Percentiles rank a stretch among this genome's conserved stretches.
Conservation (phyloP, 2,888 invertebrate species). For the Dynastes maya region DNA sequence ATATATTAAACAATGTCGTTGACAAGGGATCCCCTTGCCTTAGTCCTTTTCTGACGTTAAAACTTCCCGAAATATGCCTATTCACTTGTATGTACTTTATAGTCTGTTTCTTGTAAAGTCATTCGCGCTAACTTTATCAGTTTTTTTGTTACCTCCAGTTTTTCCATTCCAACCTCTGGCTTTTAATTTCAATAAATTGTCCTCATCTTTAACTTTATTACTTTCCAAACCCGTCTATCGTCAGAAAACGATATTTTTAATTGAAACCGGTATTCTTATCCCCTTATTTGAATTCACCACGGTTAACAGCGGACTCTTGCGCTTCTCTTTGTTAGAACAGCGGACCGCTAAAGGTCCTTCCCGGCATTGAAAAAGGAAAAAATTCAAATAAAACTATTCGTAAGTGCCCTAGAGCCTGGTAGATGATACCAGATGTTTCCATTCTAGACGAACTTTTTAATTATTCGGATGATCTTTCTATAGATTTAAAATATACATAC, state of each 20-base stretch:
- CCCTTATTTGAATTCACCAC: neutral
- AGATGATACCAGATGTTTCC: conserved; percentile 14
- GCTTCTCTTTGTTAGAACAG: too few species aligned
- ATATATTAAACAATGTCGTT: too few species aligned
- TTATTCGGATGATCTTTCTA: conserved; percentile 40
- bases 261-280: conserved; percentile 11
- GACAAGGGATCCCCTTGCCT: too few species aligned
- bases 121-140: too few species aligned
- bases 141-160: too few species aligned
- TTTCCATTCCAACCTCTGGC: neutral
- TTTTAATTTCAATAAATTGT: neutral
- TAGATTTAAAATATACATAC: conserved; percentile 35
- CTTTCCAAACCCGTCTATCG: neutral
- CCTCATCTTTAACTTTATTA: too few species aligned
- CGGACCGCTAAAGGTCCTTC: too few species aligned
- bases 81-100: too few species aligned
- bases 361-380: neutral
- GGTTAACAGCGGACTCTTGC: too few species aligned
- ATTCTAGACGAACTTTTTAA: conserved; percentile 28
- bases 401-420: neutral
- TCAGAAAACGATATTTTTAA: neutral
- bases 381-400: conserved; percentile 8
- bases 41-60: too few species aligned
- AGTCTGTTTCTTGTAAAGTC: too few species aligned
- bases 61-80: too few species aligned